Evolutionary conservation across 2,888 invertebrate genomes (phyloP).

Genomic region (Thymelicus lineola): DNA sequence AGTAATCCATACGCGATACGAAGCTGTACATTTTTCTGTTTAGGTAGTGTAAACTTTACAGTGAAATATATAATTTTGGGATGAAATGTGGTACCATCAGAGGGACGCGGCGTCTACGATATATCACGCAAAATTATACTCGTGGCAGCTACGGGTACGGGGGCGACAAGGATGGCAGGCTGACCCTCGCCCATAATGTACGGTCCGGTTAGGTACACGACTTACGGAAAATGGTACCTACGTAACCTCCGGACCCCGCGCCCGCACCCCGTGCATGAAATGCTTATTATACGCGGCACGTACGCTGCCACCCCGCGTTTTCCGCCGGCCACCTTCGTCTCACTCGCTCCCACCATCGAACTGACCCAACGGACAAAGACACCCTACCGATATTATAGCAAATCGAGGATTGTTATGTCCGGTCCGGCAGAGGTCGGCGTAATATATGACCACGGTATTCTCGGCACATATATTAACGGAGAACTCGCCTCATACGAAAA

Average conservation of each 20-base stretch:
- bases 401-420: constrained; percentile 86
- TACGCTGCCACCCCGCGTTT: constrained; percentile 75
- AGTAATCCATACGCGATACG: too few relatives aligned
- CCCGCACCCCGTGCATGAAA: constrained; percentile 85
- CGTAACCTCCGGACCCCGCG: constrained; percentile 75
- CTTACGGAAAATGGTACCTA: constrained; percentile 83
- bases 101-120: constrained; percentile 71
- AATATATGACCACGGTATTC: constrained; percentile 86
- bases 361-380: constrained; percentile 70
- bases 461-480: constrained; percentile 85
- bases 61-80: constrained; percentile 40
- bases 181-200: constrained; percentile 86
- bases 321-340: constrained; percentile 60
- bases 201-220: constrained; percentile 86
- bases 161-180: constrained; percentile 80
- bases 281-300: constrained; percentile 87
- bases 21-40: not conserved
- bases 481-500: constrained; percentile 84
- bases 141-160: constrained; percentile 61
- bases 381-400: constrained; percentile 83
- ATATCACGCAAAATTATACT: constrained; percentile 83
- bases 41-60: constrained; percentile 12
- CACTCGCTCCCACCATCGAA: constrained; percentile 66
- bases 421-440: constrained; percentile 85
- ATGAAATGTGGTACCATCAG: constrained; percentile 71